These are phyloP conservation scores for Darevskia nairensis DNA, from an alignment of 2,797 vertebrate species.

Conservation along the genomic window DNA sequence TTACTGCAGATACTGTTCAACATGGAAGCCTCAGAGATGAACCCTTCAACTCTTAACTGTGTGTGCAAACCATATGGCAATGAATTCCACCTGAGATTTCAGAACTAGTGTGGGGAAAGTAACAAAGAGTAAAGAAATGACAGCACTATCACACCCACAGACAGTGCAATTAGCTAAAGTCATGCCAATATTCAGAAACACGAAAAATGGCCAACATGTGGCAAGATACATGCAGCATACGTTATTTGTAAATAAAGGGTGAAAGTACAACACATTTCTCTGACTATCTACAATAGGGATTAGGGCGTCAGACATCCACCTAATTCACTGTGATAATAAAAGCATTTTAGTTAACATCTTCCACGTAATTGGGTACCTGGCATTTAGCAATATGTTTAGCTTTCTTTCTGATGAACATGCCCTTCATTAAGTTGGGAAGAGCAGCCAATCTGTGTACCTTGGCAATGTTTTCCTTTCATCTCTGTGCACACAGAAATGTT, in stretches of 20 bases:
- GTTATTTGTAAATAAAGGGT: neutral
- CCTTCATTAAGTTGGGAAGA: neutral
- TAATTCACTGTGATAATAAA: neutral
- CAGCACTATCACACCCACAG: constrained; percentile 11
- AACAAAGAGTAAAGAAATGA: constrained; percentile 34
- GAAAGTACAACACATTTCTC: neutral
- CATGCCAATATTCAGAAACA: neutral
- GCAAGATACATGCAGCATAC: neutral
- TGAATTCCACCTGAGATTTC: neutral
- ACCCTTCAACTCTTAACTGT: neutral
- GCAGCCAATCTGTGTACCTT: neutral
- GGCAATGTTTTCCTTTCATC: neutral
- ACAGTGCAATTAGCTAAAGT: constrained; percentile 2
- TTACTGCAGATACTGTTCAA: neutral
- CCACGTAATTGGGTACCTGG: too few species aligned
- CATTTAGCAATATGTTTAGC: too few species aligned
- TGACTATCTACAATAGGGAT: neutral
- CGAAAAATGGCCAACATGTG: constrained; percentile 14
- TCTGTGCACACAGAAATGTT: neutral
- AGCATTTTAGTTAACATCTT: neutral
- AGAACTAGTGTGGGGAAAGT: neutral
- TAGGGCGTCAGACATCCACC: neutral
- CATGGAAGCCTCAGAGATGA: neutral
- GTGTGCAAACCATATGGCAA: neutral
- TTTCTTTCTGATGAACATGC: too few species aligned